These are phyloP conservation scores for Oryzias sinensis DNA, from an alignment of 2,797 vertebrate species.

Conservation along the genomic window DNA sequence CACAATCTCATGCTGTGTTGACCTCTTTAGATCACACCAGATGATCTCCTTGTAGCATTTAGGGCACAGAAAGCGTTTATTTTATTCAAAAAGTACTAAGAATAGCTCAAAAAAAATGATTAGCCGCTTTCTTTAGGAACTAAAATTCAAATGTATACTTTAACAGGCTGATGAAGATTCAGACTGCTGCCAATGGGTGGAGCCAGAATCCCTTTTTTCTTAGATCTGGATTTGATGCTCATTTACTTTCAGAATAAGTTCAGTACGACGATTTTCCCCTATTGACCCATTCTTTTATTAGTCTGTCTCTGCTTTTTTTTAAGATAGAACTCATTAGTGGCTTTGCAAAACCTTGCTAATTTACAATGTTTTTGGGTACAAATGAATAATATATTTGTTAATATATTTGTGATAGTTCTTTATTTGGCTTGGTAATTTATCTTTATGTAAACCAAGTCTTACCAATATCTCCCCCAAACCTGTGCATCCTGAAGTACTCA, in stretches of 20 bases:
- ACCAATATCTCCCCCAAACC: no score
- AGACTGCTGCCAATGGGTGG: conserved; percentile 45
- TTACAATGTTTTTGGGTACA: no score
- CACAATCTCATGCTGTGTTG: conserved; percentile 25
- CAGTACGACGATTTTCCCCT: background rate
- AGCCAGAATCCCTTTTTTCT: conserved; percentile 26
- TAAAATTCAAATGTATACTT: background rate
- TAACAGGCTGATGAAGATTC: conserved; percentile 1
- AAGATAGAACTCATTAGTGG: no score
- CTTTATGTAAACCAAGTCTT: no score
- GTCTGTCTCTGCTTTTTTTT: no score
- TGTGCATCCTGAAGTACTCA: no score
- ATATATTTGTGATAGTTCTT: no score
- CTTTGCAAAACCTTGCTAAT: no score
- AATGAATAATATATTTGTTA: no score
- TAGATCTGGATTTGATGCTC: background rate
- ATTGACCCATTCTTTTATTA: no score
- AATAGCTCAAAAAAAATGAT: conserved; percentile 1
- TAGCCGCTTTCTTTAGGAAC: background rate
- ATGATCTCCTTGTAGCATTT: conserved; percentile 33
- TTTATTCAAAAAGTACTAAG: conserved; percentile 6
- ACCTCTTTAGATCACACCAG: conserved; percentile 46
- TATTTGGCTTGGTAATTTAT: no score
- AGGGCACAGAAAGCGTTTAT: conserved; percentile 5
- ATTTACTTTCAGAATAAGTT: background rate